A percentile compares a stretch with the other conserved stretches of the same genome.
These are phyloP conservation scores for Brachionus calyciflorus DNA, from an alignment of 1,140 invertebrate genomes.

Conservation along the genomic window DNA sequence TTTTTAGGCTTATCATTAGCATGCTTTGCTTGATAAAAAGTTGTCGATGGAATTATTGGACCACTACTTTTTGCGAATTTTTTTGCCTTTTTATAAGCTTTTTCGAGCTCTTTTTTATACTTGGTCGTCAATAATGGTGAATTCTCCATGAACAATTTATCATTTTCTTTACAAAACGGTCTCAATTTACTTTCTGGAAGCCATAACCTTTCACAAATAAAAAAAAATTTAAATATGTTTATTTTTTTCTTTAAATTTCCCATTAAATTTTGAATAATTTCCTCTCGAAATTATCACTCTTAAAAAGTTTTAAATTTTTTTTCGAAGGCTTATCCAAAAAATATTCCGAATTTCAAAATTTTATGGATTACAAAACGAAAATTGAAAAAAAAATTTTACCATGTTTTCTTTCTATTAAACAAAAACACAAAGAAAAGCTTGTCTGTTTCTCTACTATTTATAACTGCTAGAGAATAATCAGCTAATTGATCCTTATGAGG, in stretches of 20 bases:
- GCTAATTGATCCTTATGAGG: constrained; percentile 33
- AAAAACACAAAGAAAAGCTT: constrained; percentile 43
- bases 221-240: neutral
- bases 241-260: too few relatives aligned
- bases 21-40: constrained; percentile 1
- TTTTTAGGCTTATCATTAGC: neutral
- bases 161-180: constrained; percentile 46
- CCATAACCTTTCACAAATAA: constrained; percentile 35
- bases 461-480: constrained; percentile 19
- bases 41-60: neutral
- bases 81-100: constrained; percentile 44
- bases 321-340: too few relatives aligned
- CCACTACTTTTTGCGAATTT: neutral
- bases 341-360: too few relatives aligned
- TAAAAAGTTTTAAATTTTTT: too few relatives aligned
- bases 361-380: too few relatives aligned
- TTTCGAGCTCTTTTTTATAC: constrained; percentile 44
- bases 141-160: constrained; percentile 43
- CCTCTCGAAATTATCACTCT: too few relatives aligned
- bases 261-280: too few relatives aligned
- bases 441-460: constrained; percentile 22
- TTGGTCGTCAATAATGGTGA: constrained; percentile 3
- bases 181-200: constrained; percentile 38
- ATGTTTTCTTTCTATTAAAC: constrained; percentile 32
- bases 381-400: constrained; percentile 16